These are phyloP conservation scores for Ophion slaviceki DNA, from an alignment of 2,888 invertebrate genomes.

Conservation along the genomic window DNA sequence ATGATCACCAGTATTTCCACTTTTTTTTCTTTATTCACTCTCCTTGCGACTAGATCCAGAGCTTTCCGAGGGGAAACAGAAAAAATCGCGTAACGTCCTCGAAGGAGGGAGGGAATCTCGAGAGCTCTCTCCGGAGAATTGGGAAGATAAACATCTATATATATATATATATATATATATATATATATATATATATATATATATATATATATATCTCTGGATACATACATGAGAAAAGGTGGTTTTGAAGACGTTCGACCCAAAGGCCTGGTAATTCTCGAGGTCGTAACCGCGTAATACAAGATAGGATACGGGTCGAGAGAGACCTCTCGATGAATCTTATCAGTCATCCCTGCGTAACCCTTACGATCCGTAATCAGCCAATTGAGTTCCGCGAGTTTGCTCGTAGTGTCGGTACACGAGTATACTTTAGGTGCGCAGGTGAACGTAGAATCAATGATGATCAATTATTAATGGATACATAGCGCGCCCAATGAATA, in stretches of 20 bases:
- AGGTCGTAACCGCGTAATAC: slow-evolving; percentile 43
- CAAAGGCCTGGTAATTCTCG: slow-evolving; percentile 52
- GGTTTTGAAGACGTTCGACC: not conserved
- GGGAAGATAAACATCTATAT: not conserved
- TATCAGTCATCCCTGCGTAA: slow-evolving; percentile 42
- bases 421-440: not conserved
- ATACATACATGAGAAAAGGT: slow-evolving; percentile 16
- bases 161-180: not conserved
- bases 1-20: not conserved
- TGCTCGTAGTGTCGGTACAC: not conserved
- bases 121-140: slow-evolving; percentile 41
- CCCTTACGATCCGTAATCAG: slow-evolving; percentile 59
- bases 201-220: not conserved
- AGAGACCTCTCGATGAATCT: slow-evolving; percentile 60
- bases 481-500: not conserved
- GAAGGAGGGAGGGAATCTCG: slow-evolving; percentile 37
- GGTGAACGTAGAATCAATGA: not conserved
- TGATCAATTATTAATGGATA: not conserved
- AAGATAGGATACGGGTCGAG: slow-evolving; percentile 17
- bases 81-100: slow-evolving; percentile 21
- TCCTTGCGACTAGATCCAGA: slow-evolving; percentile 18
- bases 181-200: not conserved
- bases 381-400: slow-evolving; percentile 40
- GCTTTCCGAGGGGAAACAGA: slow-evolving; percentile 9
- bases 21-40: slow-evolving; percentile 16